These are phyloP conservation scores for Eulemur mongoz DNA, from an alignment of 2,797 vertebrate species.

Conservation along the genomic window DNA sequence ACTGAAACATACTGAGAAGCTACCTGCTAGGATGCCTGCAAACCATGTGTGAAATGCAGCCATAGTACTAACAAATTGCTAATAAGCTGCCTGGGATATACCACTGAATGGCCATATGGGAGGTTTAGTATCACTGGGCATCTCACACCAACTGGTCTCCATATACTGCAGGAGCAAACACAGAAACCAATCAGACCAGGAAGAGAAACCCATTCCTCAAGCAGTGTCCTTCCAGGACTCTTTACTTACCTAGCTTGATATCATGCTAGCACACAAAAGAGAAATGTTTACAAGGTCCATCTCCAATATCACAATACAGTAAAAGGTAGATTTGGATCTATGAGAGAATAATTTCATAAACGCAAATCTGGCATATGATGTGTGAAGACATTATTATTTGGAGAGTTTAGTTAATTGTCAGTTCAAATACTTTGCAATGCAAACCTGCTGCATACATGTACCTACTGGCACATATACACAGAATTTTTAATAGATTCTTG, in stretches of 20 bases:
- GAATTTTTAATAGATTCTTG: background rate
- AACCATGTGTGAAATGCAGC: background rate
- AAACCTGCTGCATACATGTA: background rate
- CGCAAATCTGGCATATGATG: background rate
- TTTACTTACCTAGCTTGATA: background rate
- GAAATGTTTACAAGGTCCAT: background rate
- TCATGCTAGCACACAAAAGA: too few relatives aligned
- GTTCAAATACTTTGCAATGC: background rate
- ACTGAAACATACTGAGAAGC: background rate
- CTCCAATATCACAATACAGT: too few relatives aligned
- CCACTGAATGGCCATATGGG: background rate
- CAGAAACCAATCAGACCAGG: background rate
- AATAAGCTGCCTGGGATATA: background rate
- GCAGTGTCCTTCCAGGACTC: background rate
- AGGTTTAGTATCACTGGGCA: background rate
- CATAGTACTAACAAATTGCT: background rate
- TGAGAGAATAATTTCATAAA: background rate
- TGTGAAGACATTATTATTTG: background rate
- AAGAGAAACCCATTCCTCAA: background rate
- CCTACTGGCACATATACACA: background rate
- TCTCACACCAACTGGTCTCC: background rate
- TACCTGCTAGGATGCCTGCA: background rate
- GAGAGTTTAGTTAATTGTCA: background rate
- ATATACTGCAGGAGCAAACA: background rate
- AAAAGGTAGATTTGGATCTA: background rate